These are phyloP conservation scores for Polyploca ridens DNA, from an alignment of 2,888 invertebrate species.

Conservation along the genomic window DNA sequence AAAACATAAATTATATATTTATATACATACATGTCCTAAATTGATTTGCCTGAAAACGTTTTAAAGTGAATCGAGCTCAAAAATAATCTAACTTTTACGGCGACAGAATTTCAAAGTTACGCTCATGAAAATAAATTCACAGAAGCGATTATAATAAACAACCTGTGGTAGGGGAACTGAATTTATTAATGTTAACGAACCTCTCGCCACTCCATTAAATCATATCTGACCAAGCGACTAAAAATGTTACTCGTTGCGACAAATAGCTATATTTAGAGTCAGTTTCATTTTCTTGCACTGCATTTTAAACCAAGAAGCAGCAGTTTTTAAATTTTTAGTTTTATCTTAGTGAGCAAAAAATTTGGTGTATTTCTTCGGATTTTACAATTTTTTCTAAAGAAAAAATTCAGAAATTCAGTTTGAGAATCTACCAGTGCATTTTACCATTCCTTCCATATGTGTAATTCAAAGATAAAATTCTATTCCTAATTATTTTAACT, in stretches of 20 bases:
- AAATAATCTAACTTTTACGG: constrained; percentile 9
- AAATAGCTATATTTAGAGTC: constrained; percentile 57
- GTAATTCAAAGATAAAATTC: not conserved
- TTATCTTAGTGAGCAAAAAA: not conserved
- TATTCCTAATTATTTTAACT: not conserved
- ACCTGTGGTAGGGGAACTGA: constrained; percentile 53
- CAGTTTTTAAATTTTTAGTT: not conserved
- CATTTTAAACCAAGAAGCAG: not conserved
- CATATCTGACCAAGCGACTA: constrained; percentile 79
- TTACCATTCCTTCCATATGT: not conserved
- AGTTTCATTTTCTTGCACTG: constrained; percentile 41
- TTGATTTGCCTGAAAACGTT: not conserved
- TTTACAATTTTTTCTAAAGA: not conserved
- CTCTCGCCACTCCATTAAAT: constrained; percentile 77
- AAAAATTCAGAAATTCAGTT: not conserved
- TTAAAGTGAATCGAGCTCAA: not conserved
- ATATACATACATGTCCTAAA: not conserved
- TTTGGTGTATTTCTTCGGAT: not conserved
- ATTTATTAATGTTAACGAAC: constrained; percentile 80
- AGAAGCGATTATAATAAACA: constrained; percentile 18
- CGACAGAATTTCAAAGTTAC: constrained; percentile 3
- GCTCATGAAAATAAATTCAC: constrained; percentile 15
- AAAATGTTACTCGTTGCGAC: constrained; percentile 69
- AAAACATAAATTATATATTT: too few relatives aligned
- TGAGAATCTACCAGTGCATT: not conserved